These are phyloP conservation scores for Enteromius unitaeniatus DNA, from an alignment of 2,797 vertebrate genomes.

Conservation along the genomic window DNA sequence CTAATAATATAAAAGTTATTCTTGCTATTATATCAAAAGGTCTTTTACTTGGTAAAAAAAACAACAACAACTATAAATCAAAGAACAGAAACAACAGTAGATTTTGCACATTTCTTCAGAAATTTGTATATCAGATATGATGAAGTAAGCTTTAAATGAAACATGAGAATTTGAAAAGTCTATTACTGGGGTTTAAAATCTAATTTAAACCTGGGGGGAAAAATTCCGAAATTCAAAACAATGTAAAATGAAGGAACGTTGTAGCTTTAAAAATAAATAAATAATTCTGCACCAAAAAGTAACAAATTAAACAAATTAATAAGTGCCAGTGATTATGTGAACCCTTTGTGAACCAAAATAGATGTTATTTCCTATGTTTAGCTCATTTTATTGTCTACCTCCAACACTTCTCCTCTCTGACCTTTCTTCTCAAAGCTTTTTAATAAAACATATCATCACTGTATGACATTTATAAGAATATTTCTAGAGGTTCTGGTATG, in stretches of 20 bases:
- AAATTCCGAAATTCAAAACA: background rate
- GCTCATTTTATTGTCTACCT: background rate
- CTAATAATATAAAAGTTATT: background rate
- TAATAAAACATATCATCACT: slow-evolving; percentile 12
- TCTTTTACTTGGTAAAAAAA: background rate
- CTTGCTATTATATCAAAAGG: background rate
- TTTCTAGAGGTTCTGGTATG: slow-evolving; percentile 55
- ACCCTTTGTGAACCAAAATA: background rate
- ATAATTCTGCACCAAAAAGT: background rate
- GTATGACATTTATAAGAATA: background rate
- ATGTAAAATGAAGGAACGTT: background rate
- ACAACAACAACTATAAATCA: too few relatives aligned
- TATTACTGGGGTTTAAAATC: background rate
- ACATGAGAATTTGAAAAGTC: background rate
- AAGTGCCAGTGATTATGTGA: background rate
- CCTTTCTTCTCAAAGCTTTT: slow-evolving; percentile 18
- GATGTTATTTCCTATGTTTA: background rate
- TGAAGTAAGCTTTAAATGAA: background rate
- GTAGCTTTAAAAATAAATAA: background rate
- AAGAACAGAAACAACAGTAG: too few relatives aligned
- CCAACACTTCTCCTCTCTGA: background rate
- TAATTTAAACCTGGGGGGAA: background rate
- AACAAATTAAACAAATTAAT: background rate
- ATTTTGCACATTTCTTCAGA: too few relatives aligned
- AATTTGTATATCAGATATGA: too few relatives aligned